Base-by-base conservation (phyloP, 2,888 invertebrate genomes). In the Acanthosoma haemorrhoidale region DNA sequence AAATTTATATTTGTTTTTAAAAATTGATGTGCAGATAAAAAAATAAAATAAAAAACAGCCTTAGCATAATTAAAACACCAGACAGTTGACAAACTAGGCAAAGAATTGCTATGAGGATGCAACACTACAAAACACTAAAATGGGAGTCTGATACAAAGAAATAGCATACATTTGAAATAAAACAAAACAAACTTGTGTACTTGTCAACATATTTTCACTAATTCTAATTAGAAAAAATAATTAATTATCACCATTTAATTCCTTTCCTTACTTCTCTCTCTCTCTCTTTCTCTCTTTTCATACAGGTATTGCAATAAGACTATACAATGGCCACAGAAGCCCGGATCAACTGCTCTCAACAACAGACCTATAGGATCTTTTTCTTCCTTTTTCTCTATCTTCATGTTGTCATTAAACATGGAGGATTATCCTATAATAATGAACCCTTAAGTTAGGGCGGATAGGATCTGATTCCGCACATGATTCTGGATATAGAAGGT, bases 111-210 rank as follows among this genome's bases (percentile, higher is more conserved):
- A 36, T 43, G 18, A 39, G 38, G 64, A 64, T 64, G 64, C 64
- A 64, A 43, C 29, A 41, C 64, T 64, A 64, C 64, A 64, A n/a
- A n/a, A 51, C 51, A 51, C 64, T 64, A 64, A 64, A 43, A 36
- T 29, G 32, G 64, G 43, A 32, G 39, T 25, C 9, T 29, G 39
- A 64, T 29, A 64, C 36, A 64, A 18, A 64, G 32, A 39, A 64
- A 64, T 43, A 64, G 41, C 61, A 61, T 61, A 36, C 61, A 61
- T 38, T 36, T 36, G 36, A 36, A 38, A 18, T 41, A 61, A 38
- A 61, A 32, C 31, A 34, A 36, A 61, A 61, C 18, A 34, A 61
- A 61, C 61, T 61, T 61, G 61, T 61, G 61, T 61, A 61, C 61
- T 36, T 38, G 18, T 16, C 36, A 11, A 31, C 59, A 59, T 57